These are phyloP conservation scores for Enteromius trimaculatus DNA, from an alignment of 2,797 vertebrate genomes.

Conservation along the genomic window DNA sequence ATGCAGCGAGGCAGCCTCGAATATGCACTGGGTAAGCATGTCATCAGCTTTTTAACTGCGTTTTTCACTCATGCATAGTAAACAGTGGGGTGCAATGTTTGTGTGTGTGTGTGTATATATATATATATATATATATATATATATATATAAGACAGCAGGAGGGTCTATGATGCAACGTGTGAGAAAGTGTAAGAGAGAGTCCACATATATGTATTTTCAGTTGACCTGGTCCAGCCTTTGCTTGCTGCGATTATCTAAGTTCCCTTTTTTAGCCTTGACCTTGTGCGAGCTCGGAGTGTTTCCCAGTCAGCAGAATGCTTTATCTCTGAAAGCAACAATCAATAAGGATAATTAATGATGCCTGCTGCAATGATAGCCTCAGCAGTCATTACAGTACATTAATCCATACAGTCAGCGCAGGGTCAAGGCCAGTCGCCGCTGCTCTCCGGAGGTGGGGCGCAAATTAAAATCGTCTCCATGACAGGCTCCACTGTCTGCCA, in stretches of 20 bases:
- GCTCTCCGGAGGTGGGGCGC: constrained; percentile 91
- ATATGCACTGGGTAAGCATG: background rate
- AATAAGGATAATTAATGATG: constrained; percentile 99
- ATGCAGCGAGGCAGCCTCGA: background rate
- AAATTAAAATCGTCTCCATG: constrained; percentile 99
- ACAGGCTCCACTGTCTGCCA: constrained; percentile 81
- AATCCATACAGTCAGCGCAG: constrained; percentile 95
- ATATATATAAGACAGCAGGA: constrained; percentile 5
- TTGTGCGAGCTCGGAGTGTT: constrained; percentile 93
- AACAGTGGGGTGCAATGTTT: background rate
- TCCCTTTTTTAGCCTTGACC: constrained; percentile 94
- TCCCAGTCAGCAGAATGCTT: constrained; percentile 99
- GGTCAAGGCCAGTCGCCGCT: constrained; percentile 97
- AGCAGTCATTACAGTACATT: constrained; percentile 99
- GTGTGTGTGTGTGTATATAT: background rate
- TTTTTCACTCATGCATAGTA: background rate
- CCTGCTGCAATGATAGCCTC: constrained; percentile 98
- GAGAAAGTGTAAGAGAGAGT: constrained; percentile 36
- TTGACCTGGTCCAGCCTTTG: constrained; percentile 81
- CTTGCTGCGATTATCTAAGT: constrained; percentile 84
- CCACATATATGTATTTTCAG: constrained; percentile 80
- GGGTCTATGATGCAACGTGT: background rate
- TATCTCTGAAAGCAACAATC: constrained; percentile 99
- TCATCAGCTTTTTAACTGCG: background rate
- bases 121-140: too few relatives aligned